Conservation (phyloP, 2,888 invertebrate species). For the Anthrax anthrax region DNA sequence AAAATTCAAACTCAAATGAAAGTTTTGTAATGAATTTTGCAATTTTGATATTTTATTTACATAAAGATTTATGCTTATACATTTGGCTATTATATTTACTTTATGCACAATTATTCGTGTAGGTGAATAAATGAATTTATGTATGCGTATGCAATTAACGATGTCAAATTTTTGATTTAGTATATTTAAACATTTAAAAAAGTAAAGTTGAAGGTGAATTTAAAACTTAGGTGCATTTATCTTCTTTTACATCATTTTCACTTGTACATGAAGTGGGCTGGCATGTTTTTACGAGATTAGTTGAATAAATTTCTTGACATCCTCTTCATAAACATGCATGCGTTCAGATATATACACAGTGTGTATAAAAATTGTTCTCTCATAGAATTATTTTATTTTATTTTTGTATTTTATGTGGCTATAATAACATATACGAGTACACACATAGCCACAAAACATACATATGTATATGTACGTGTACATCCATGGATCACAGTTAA, state of each 20-base stretch:
- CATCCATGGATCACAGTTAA: not conserved
- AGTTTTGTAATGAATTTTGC: too few species aligned
- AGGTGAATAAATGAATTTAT: not conserved
- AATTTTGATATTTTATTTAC: too few species aligned
- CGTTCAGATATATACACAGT: too few species aligned
- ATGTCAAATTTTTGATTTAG: not conserved
- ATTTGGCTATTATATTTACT: not conserved
- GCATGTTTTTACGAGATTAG: not conserved
- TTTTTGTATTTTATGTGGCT: too few species aligned
- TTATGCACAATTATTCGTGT: too few species aligned
- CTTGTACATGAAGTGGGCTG: not conserved
- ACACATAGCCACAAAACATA: too few species aligned
- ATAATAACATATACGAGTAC: too few species aligned
- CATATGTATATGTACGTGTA: not conserved
- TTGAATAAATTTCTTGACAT: not conserved
- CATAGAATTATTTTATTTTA: not conserved
- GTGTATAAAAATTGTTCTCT: too few species aligned
- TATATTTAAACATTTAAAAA: not conserved
- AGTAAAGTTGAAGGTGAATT: not conserved
- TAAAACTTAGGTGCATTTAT: not conserved
- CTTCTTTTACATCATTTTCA: not conserved
- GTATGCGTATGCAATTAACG: not conserved
- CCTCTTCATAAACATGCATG: not conserved
- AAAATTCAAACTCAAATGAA: too few species aligned
- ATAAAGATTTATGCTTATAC: not conserved